A percentile compares a stretch with the other conserved stretches of the same genome.
phyloP scores from a whole-genome alignment of 2,888 invertebrate genomes.

The Venusia cambrica region DNA sequence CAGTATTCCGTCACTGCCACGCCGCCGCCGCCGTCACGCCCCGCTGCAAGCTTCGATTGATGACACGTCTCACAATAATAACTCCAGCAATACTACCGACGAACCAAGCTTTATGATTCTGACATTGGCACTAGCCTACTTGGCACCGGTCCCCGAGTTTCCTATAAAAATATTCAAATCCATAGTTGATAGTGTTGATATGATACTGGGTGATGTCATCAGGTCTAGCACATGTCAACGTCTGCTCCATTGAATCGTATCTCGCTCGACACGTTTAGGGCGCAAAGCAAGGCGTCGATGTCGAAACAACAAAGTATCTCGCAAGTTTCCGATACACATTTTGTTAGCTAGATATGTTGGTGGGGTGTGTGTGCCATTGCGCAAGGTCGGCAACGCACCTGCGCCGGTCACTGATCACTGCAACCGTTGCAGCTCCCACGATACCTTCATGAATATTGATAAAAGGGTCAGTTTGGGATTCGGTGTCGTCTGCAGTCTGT shows the following conservation, averaged over 20 bases:
- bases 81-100: too few species aligned
- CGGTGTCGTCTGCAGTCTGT: conserved; percentile 42
- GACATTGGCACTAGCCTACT: conserved; percentile 75
- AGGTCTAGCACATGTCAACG: conserved; percentile 42
- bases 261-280: conserved; percentile 49
- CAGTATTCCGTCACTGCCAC: conserved; percentile 65
- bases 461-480: conserved; percentile 53
- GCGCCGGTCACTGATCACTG: conserved; percentile 50
- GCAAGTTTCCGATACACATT: conserved; percentile 68
- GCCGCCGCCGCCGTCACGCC: conserved; percentile 48
- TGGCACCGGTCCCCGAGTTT: conserved; percentile 54
- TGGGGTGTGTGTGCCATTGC: conserved; percentile 62
- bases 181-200: conserved; percentile 11
- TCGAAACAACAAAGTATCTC: conserved; percentile 63
- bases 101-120: conserved; percentile 54
- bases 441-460: conserved; percentile 49
- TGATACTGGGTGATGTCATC: conserved; percentile 52
- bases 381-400: conserved; percentile 72
- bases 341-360: conserved; percentile 58
- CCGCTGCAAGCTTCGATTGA: conserved; percentile 51
- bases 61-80: conserved; percentile 54
- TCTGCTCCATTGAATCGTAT: conserved; percentile 42
- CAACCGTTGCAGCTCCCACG: conserved; percentile 68
- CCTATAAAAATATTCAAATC: conserved; percentile 51
- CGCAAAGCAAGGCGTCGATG: conserved; percentile 47